phyloP scores from a whole-genome alignment of 2,888 invertebrate species.

The Lithophane semibrunnea region DNA sequence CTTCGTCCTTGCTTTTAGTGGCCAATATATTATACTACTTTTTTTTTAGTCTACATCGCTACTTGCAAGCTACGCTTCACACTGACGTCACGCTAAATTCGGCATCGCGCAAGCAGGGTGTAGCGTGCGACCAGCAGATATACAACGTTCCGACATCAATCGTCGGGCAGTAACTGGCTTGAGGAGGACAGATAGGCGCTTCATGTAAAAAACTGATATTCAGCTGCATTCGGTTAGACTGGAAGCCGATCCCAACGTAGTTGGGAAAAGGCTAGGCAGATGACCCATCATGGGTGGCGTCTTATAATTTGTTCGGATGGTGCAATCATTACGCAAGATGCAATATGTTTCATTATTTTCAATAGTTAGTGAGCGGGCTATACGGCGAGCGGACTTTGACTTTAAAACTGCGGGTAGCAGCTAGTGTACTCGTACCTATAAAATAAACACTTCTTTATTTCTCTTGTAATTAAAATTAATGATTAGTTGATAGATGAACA shows the following conservation, averaged over 20 bases:
- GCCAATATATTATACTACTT: neutral
- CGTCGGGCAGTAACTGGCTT: neutral
- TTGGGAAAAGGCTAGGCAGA: neutral
- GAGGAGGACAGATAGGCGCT: neutral
- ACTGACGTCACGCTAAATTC: too few relatives aligned
- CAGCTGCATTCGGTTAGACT: neutral
- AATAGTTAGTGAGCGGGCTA: neutral
- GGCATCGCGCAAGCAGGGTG: too few relatives aligned
- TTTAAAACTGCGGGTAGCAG: too few relatives aligned
- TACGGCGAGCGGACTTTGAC: too few relatives aligned
- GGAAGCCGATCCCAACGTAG: neutral
- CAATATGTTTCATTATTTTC: neutral
- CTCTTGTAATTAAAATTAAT: neutral
- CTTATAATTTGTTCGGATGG: neutral
- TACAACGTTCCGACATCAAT: too few relatives aligned
- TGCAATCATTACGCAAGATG: neutral
- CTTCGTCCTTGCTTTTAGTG: neutral
- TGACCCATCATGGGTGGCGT: neutral
- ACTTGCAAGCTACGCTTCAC: too few relatives aligned
- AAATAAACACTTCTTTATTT: neutral
- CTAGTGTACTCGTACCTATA: too few relatives aligned
- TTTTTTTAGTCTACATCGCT: too few relatives aligned
- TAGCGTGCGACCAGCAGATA: too few relatives aligned
- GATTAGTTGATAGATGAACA: conserved; percentile 11
- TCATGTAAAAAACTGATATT: neutral